Evolutionary conservation across 2,888 invertebrate genomes (phyloP).

Genomic region (Pyrocoelia pectoralis): DNA sequence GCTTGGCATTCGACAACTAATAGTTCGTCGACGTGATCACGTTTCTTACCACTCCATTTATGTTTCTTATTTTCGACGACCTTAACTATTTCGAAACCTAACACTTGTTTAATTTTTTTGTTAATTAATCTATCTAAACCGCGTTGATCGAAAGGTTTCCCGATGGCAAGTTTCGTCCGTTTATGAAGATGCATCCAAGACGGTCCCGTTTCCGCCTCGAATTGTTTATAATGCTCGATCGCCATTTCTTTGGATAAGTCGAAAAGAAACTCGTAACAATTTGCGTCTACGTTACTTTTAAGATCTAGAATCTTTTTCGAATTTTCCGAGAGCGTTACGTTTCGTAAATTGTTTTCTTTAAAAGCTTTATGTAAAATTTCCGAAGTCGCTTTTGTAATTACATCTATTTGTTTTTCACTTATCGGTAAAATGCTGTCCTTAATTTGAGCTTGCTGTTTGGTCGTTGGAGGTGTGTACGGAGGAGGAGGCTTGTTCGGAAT

Average conservation of each 20-base stretch:
- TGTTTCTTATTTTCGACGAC: conserved; percentile 66
- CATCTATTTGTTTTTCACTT: conserved; percentile 60
- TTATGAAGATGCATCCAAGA: conserved; percentile 39
- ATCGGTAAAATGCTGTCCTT: conserved; percentile 40
- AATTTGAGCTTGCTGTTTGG: conserved; percentile 47
- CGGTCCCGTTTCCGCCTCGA: conserved; percentile 60
- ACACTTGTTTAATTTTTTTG: conserved; percentile 63
- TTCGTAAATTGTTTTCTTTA: conserved; percentile 48
- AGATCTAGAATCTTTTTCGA: conserved; percentile 35
- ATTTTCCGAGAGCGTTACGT: conserved; percentile 52
- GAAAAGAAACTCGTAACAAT: conserved; percentile 67
- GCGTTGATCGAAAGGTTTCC: conserved; percentile 60
- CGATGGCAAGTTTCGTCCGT: conserved; percentile 56
- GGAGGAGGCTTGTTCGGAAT: conserved; percentile 81
- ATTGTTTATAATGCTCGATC: conserved; percentile 61
- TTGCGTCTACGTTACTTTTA: conserved; percentile 54
- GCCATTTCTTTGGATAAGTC: conserved; percentile 70
- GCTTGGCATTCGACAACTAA: conserved; percentile 74
- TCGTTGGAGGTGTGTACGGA: conserved; percentile 72
- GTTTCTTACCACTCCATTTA: conserved; percentile 70
- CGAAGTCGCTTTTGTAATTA: conserved; percentile 60
- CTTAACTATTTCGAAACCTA: conserved; percentile 63
- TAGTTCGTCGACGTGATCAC: conserved; percentile 76
- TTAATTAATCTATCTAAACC: conserved; percentile 62
- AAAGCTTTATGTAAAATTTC: conserved; percentile 60